These are phyloP conservation scores for Menidia beryllina DNA, from an alignment of 2,113 vertebrate species.

Conservation along the genomic window DNA sequence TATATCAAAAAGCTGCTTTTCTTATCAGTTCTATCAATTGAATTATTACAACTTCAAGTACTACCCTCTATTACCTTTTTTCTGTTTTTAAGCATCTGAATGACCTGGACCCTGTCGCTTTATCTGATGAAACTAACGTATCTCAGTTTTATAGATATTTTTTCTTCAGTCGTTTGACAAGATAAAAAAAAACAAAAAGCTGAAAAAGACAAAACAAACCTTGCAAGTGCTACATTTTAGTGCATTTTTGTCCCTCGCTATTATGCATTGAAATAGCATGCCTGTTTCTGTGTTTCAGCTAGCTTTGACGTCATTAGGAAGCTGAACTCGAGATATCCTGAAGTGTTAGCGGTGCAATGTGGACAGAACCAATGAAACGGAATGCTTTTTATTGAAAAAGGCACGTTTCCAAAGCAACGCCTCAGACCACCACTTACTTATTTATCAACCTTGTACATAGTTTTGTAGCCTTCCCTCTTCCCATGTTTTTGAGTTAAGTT, in stretches of 20 bases:
- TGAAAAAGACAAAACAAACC: slow-evolving; percentile 73
- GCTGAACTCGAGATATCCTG: slow-evolving; percentile 71
- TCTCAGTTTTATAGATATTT: slow-evolving; percentile 73
- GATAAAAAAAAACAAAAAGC: slow-evolving; percentile 67
- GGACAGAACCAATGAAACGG: slow-evolving; percentile 74
- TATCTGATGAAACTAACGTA: slow-evolving; percentile 69
- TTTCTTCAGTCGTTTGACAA: slow-evolving; percentile 65
- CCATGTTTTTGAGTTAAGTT: slow-evolving; percentile 64
- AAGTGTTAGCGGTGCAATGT: slow-evolving; percentile 69
- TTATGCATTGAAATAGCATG: slow-evolving; percentile 84
- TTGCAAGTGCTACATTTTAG: slow-evolving; percentile 80
- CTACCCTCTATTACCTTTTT: slow-evolving; percentile 71
- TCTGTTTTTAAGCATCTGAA: slow-evolving; percentile 71
- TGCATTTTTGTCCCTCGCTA: slow-evolving; percentile 81
- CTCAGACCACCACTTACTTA: slow-evolving; percentile 85
- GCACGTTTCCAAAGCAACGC: slow-evolving; percentile 80
- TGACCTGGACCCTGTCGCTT: slow-evolving; percentile 77
- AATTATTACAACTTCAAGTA: slow-evolving; percentile 79
- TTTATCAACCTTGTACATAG: slow-evolving; percentile 86
- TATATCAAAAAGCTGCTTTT: slow-evolving; percentile 97
- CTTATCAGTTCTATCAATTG: slow-evolving; percentile 82
- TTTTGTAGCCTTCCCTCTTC: slow-evolving; percentile 76
- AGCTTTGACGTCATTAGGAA: slow-evolving; percentile 80
- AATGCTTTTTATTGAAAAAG: slow-evolving; percentile 70
- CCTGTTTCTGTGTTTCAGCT: slow-evolving; percentile 81